These are phyloP conservation scores for Callosobruchus maculatus DNA, from an alignment of 2,888 invertebrate species.

Conservation along the genomic window DNA sequence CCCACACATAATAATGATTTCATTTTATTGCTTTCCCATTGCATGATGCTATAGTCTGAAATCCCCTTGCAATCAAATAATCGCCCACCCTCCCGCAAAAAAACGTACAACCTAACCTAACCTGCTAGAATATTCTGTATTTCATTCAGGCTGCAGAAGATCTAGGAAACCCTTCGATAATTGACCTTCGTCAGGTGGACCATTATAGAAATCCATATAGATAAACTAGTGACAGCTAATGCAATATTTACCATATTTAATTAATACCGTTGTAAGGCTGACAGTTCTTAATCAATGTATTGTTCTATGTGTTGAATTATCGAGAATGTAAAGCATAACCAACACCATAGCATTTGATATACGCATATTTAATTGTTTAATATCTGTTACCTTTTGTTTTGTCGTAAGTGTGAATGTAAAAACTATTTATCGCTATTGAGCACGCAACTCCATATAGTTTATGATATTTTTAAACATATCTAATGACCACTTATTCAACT, in stretches of 20 bases:
- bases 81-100: too few relatives aligned
- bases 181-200: too few relatives aligned
- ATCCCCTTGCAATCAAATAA: too few relatives aligned
- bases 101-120: too few relatives aligned
- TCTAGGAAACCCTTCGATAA: too few relatives aligned
- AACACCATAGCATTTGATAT: neutral
- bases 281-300: neutral
- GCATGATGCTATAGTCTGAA: too few relatives aligned
- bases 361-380: neutral
- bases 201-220: too few relatives aligned
- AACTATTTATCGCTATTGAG: neutral
- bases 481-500: neutral
- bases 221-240: neutral
- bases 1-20: too few relatives aligned
- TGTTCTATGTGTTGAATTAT: neutral
- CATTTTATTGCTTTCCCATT: too few relatives aligned
- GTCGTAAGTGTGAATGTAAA: neutral
- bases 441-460: neutral
- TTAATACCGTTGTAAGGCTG: neutral
- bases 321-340: neutral
- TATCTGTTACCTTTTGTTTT: neutral
- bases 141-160: too few relatives aligned
- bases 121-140: too few relatives aligned
- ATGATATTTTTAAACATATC: neutral
- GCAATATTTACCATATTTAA: neutral